Conservation (phyloP, 2,797 vertebrate species). For the Taeniopygia guttata region DNA sequence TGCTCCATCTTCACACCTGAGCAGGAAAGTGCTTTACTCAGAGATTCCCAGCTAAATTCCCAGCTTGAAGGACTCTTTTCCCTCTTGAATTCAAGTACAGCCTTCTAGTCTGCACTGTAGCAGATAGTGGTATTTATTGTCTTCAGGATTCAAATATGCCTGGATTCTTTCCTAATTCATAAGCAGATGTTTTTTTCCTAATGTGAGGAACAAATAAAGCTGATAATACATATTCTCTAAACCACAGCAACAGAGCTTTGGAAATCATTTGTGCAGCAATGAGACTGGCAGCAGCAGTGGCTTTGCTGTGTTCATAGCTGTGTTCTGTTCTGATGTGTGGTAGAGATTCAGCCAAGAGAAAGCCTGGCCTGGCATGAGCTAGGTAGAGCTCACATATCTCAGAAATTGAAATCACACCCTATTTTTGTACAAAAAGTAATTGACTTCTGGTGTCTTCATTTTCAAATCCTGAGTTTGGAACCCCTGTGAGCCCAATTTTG, state of each 20-base stretch:
- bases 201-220: background rate
- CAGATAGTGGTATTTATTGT: background rate
- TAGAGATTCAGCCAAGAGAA: background rate
- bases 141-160: background rate
- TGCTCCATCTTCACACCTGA: background rate
- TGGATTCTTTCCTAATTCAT: background rate
- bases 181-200: background rate
- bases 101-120: background rate
- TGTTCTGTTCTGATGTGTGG: background rate
- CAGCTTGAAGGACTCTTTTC: background rate
- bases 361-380: background rate
- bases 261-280: background rate
- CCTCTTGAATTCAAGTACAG: background rate
- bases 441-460: background rate
- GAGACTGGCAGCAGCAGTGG: background rate
- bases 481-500: background rate
- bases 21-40: background rate
- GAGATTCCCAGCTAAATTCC: background rate
- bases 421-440: constrained; percentile 2
- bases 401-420: background rate
- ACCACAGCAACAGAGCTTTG: background rate
- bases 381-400: background rate
- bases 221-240: background rate
- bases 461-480: background rate
- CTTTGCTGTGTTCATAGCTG: background rate